Evolutionary conservation across 2,113 vertebrate genomes (phyloP), one percentile per base, ranked within the genome.

Genomic region (Chinchilla lanigera): DNA sequence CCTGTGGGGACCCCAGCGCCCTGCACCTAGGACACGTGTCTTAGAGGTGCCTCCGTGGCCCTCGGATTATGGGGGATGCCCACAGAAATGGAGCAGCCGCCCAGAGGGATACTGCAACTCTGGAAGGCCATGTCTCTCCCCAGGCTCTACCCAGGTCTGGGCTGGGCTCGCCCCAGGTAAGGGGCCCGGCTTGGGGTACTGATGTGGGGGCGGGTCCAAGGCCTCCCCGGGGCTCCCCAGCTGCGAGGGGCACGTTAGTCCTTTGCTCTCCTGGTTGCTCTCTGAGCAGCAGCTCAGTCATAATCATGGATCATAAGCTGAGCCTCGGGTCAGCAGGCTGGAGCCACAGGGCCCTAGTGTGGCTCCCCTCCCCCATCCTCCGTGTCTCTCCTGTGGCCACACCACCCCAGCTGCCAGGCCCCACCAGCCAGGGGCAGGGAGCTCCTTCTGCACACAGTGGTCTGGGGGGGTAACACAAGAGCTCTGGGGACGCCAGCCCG

Each of bases 401-500:
- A 1, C 73, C 3, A 7, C 13, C 83, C 44, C 50, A 3, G 11
- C 44, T 30, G 20, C 65, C 3, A 16, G 47, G 69, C 7, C 54
- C 60, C 54, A 2, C 16, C 10, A 20, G 58, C 14, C 1, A 0
- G 20, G 7, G 41, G 7, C 17, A 16, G 3, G n/a, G 35, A 3
- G 8, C 14, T 8, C 86, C 38, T 41, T 7, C 56, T 60, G 24
- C 44, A 35, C 38, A 35, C 2, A 50, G 47, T 50, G 47, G 47
- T 50, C 47, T 50, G 47, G 47, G 47, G 10, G 38, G 12, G 80
- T 52, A 4, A 26, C 16, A 3, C 0, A 0, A 13, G 22, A 19
- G 33, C 20, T 35, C 54, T 3, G 4, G 30, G 0, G 24, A 28
- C 0, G 2, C 33, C 28, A 20, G 54, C 47, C 44, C 44, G 33